These are phyloP conservation scores for Euclidia mi DNA, from an alignment of 2,888 invertebrate genomes.

Conservation along the genomic window DNA sequence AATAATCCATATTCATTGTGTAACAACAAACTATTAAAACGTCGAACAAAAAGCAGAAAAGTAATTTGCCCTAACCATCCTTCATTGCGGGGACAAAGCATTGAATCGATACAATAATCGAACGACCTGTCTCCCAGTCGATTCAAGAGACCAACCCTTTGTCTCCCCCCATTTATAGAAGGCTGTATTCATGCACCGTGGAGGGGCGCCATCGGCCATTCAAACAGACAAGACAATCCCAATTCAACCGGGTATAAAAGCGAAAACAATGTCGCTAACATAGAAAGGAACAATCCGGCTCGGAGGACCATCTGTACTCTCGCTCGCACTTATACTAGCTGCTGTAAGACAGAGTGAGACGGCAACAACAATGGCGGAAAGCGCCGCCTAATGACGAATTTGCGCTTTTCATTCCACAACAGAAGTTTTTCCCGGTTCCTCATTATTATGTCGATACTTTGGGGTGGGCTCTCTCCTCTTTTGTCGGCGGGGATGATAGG, in stretches of 20 bases:
- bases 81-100: constrained; percentile 84
- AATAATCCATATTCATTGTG: not conserved
- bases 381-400: constrained; percentile 90
- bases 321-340: constrained; percentile 64
- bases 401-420: constrained; percentile 90
- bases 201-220: constrained; percentile 88
- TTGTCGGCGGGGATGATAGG: constrained; percentile 82
- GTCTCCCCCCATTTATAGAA: constrained; percentile 88
- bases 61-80: constrained; percentile 89
- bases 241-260: constrained; percentile 89
- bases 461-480: constrained; percentile 80
- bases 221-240: constrained; percentile 89
- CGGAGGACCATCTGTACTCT: constrained; percentile 84
- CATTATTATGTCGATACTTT: constrained; percentile 88
- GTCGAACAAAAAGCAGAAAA: constrained; percentile 77
- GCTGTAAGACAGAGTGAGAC: constrained; percentile 65
- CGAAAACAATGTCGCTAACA: constrained; percentile 90
- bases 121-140: constrained; percentile 88
- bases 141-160: constrained; percentile 90
- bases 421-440: constrained; percentile 90
- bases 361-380: constrained; percentile 86
- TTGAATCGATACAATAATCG: constrained; percentile 89
- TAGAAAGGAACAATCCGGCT: constrained; percentile 90
- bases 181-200: constrained; percentile 87
- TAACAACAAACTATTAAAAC: constrained; percentile 41